Evolutionary conservation across 1,140 invertebrate species (phyloP), one percentile per base, ranked within the genome.

Genomic region (Drosophila yakuba): DNA sequence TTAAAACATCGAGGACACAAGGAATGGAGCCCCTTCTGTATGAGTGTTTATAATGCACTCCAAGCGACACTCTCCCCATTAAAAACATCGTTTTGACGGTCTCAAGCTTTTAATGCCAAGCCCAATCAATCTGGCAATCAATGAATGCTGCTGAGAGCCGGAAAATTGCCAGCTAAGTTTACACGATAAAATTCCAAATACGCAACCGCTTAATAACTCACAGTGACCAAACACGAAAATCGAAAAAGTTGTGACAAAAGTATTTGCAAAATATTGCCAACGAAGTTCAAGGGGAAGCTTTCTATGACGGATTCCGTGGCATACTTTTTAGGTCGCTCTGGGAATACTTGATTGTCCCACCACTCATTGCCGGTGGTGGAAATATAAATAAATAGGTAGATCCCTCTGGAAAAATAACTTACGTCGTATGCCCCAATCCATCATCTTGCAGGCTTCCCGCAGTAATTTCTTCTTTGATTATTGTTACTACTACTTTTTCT

Each of bases 401-500:
- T 39, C 2, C 3, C 10, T 12, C 52, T 61, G 45, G 57, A 58
- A 51, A 57, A 66, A 51, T 52, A 93, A 95, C 95, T 95, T 95
- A 96, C 95, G 95, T 94, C 95, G 95, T 90, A 96, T 95, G 92
- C 95, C 95, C 95, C 95, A 96, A 94, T 96, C 95, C 95, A 96
- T 95, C 95, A 95, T 95, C 71, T 90, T 92, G 74, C 23, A 71
- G 61, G 38, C 36, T 45, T 68, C 79, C 47, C 67, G 57, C 62
- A 59, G 56, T 50, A 57, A 14, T 62, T 32, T 58, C 54, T 50
- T 35, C 36, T 35, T 23, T 45, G 64, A 58, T 60, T 68, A 17
- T 68, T 64, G 8, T 15, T 62, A 48, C 61, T 61, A 41, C 45
- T 58, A 48, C 67, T 55, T 10, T 32, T 32, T 32, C 1, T 32